phyloP scores from a whole-genome alignment of 2,797 vertebrate genomes.

The Argya squamiceps region DNA sequence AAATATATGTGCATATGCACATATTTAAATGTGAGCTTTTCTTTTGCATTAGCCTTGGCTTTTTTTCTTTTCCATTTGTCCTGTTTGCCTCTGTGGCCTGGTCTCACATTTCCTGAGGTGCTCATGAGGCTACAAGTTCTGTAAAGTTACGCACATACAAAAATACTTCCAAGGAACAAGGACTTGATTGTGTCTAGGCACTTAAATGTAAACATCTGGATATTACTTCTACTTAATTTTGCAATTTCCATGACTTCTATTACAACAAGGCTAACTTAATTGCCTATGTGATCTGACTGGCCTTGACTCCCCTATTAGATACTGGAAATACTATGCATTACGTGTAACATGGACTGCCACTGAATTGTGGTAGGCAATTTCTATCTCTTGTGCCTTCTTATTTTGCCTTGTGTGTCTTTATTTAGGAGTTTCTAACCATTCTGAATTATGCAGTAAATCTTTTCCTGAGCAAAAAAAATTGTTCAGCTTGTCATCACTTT shows the following conservation, averaged over 20 bases:
- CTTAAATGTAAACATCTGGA: neutral
- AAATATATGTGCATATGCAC: neutral
- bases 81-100: neutral
- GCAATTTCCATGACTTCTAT: neutral
- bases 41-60: neutral
- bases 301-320: neutral
- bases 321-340: neutral
- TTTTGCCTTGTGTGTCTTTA: neutral
- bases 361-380: neutral
- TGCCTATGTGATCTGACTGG: neutral
- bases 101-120: rapidly evolving
- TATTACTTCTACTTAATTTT: neutral
- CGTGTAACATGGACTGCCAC: neutral
- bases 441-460: neutral
- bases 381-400: neutral
- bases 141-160: neutral
- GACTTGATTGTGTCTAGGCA: neutral
- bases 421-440: neutral
- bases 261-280: neutral
- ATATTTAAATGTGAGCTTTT: neutral
- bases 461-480: neutral
- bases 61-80: neutral
- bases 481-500: neutral
- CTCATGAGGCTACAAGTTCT: neutral
- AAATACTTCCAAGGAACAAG: neutral